Percentiles rank a stretch among this genome's conserved stretches.
These are phyloP conservation scores for Pristionchus japonicus DNA, from an alignment of 2,888 invertebrate genomes.

Conservation along the genomic window DNA sequence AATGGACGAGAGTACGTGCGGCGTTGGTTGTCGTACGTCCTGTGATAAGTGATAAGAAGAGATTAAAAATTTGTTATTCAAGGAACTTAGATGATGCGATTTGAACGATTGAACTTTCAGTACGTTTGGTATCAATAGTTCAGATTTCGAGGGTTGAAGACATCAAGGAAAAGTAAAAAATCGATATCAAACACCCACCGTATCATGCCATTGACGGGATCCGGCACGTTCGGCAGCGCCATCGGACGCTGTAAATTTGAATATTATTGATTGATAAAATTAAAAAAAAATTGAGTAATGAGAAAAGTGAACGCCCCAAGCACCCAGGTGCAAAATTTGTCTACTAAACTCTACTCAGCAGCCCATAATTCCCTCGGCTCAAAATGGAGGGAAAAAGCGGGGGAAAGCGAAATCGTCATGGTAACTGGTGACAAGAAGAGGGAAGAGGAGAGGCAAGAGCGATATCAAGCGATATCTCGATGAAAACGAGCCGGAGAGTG, in stretches of 20 bases:
- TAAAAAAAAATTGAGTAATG: neutral
- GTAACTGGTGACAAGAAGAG: slow-evolving; percentile 26
- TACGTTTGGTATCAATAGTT: too few relatives aligned
- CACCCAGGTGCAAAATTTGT: neutral
- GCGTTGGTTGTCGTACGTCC: neutral
- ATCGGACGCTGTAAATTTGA: slow-evolving; percentile 44
- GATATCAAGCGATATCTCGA: neutral
- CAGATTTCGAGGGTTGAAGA: too few relatives aligned
- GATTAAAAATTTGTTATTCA: too few relatives aligned
- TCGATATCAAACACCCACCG: neutral
- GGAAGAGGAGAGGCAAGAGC: neutral
- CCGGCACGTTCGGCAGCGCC: slow-evolving; percentile 48
- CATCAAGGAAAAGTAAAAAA: neutral
- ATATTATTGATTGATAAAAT: too few relatives aligned
- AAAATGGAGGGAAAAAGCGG: neutral
- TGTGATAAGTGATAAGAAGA: neutral
- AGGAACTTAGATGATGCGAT: too few relatives aligned
- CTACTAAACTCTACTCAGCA: neutral
- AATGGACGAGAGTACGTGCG: slow-evolving; percentile 70
- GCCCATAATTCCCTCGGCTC: neutral
- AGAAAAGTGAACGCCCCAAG: neutral
- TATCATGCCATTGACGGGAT: slow-evolving; percentile 48
- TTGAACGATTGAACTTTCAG: too few relatives aligned
- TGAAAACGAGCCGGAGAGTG: neutral
- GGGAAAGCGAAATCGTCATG: slow-evolving; percentile 10